Conservation (phyloP, 2,888 invertebrate genomes). For the Sminthurinus aureus region DNA sequence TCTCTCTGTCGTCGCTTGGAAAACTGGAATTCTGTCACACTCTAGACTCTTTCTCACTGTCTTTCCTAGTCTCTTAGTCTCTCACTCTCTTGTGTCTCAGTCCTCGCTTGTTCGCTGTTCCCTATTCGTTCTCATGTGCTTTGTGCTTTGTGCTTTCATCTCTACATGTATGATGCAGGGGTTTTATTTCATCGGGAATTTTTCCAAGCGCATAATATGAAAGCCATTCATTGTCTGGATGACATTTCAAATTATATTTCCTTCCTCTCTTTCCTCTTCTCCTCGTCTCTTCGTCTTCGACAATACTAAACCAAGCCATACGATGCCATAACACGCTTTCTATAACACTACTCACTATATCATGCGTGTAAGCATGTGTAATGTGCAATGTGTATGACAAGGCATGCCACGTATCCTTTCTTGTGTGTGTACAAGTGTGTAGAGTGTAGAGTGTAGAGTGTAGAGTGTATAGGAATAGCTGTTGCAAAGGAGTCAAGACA, state of each 20-base stretch:
- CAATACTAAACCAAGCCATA: too few relatives aligned
- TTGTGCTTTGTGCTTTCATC: slow-evolving; percentile 24
- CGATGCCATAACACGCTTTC: background rate
- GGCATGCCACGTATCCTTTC: background rate
- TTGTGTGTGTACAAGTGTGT: background rate
- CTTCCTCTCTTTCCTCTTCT: slow-evolving; percentile 22
- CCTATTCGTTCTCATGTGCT: background rate
- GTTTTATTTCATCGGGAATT: slow-evolving; percentile 47
- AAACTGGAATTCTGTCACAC: background rate
- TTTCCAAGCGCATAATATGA: slow-evolving; percentile 52
- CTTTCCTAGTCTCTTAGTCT: too few relatives aligned
- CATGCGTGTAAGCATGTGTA: too few relatives aligned
- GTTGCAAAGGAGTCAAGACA: background rate
- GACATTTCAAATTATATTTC: slow-evolving; percentile 54
- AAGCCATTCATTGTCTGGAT: slow-evolving; percentile 52
- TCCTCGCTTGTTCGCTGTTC: too few relatives aligned
- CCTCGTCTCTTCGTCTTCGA: background rate
- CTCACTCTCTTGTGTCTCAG: too few relatives aligned
- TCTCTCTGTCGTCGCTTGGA: background rate
- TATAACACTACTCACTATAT: too few relatives aligned
- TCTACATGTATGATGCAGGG: slow-evolving; percentile 40
- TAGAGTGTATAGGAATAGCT: background rate
- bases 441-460: background rate
- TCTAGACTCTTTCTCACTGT: too few relatives aligned
- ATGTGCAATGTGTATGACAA: too few relatives aligned